Evolutionary conservation across 2,888 invertebrate species (phyloP).

Genomic region (Apamea monoglypha): DNA sequence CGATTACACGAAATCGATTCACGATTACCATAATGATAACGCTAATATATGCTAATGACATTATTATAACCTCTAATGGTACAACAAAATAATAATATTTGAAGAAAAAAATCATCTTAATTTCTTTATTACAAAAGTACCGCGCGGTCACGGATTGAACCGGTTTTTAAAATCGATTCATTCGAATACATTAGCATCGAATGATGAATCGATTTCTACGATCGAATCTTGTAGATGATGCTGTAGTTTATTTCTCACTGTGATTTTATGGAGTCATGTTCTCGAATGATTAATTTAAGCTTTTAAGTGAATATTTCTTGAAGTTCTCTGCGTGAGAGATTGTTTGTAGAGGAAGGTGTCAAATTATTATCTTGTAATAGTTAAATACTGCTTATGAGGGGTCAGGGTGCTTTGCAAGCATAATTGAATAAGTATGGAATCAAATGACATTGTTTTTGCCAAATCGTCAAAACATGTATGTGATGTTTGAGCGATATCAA

Average conservation of each 20-base stretch:
- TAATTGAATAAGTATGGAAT: slow-evolving; percentile 39
- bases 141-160: slow-evolving; percentile 72
- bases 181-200: slow-evolving; percentile 77
- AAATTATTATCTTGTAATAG: slow-evolving; percentile 44
- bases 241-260: slow-evolving; percentile 63
- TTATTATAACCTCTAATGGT: slow-evolving; percentile 75
- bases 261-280: slow-evolving; percentile 51
- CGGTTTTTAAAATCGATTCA: slow-evolving; percentile 73
- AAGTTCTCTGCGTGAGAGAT: neutral
- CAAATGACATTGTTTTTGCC: slow-evolving; percentile 30
- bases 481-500: neutral
- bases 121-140: slow-evolving; percentile 72
- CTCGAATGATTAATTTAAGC: slow-evolving; percentile 63
- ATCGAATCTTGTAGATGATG: slow-evolving; percentile 68
- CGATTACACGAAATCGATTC: slow-evolving; percentile 43
- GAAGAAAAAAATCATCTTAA: slow-evolving; percentile 62
- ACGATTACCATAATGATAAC: slow-evolving; percentile 57
- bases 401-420: slow-evolving; percentile 27
- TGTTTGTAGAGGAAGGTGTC: slow-evolving; percentile 40
- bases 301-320: slow-evolving; percentile 58
- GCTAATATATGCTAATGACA: slow-evolving; percentile 73
- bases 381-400: slow-evolving; percentile 45
- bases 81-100: slow-evolving; percentile 72
- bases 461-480: neutral
- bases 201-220: slow-evolving; percentile 79